phyloP scores from a whole-genome alignment of 2,888 invertebrate species.

The Hypercompe scribonia region DNA sequence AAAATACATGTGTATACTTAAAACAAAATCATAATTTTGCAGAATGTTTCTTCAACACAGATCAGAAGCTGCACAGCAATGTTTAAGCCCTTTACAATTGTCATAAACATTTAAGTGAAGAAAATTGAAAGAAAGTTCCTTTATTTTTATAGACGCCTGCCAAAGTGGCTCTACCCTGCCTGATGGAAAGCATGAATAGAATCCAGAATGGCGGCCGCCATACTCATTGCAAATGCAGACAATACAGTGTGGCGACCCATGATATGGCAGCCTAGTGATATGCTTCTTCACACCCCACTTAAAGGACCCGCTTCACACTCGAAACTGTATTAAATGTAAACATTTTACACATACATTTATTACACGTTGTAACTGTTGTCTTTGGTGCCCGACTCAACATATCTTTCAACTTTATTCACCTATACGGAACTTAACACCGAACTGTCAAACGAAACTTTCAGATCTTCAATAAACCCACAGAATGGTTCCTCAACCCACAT shows the following conservation, averaged over 20 bases:
- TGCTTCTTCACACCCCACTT: no score
- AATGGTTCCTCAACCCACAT: background rate
- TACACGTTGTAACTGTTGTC: conserved; percentile 27
- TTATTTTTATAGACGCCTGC: no score
- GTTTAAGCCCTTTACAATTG: conserved; percentile 33
- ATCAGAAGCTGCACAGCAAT: conserved; percentile 51
- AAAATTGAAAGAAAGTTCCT: conserved; percentile 42
- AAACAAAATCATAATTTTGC: background rate
- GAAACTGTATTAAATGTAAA: conserved; percentile 30
- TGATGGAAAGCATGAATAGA: no score
- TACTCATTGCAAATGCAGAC: no score
- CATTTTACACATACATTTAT: conserved; percentile 31
- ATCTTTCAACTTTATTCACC: conserved; percentile 49
- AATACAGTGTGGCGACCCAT: no score
- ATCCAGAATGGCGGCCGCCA: no score
- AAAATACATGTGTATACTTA: background rate
- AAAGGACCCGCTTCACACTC: no score
- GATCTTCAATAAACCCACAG: conserved; percentile 1
- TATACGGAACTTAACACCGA: conserved; percentile 22
- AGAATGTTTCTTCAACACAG: background rate
- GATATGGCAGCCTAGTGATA: no score
- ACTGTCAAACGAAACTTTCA: conserved; percentile 16
- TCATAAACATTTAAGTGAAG: conserved; percentile 36
- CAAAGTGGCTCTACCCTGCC: no score
- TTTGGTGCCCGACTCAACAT: conserved; percentile 13